phyloP scores from a whole-genome alignment of 2,113 vertebrate species.

The Tachuris rubrigastra region DNA sequence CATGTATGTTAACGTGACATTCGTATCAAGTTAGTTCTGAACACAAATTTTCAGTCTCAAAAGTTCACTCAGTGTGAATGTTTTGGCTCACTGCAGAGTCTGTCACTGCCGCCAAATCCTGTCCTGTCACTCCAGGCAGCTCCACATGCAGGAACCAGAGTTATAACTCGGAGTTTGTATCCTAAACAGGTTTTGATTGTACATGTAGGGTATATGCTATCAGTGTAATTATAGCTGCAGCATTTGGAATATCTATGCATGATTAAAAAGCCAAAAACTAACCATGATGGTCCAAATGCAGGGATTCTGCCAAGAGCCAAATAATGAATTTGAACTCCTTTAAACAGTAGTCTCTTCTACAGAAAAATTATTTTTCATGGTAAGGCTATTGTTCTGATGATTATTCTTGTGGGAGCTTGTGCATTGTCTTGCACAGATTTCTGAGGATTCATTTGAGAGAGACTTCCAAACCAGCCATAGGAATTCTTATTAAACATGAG shows the following conservation, averaged over 20 bases:
- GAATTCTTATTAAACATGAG: background rate
- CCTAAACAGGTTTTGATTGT: background rate
- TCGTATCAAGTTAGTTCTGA: background rate
- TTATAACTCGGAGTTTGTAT: background rate
- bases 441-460: background rate
- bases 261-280: background rate
- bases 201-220: background rate
- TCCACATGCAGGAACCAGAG: background rate
- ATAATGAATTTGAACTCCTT: background rate
- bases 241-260: fast-evolving
- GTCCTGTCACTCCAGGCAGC: background rate
- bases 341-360: background rate
- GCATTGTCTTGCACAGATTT: background rate
- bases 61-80: background rate
- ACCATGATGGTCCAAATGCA: background rate
- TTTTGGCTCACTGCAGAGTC: background rate
- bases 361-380: background rate
- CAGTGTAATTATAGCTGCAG: background rate
- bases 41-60: background rate
- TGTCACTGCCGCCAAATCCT: background rate
- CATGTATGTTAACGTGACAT: background rate
- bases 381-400: background rate
- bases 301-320: background rate
- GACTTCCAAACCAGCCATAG: background rate
- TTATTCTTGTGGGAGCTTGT: background rate